These are phyloP conservation scores for Enteromius treurensis DNA, from an alignment of 2,797 vertebrate genomes.

Conservation along the genomic window DNA sequence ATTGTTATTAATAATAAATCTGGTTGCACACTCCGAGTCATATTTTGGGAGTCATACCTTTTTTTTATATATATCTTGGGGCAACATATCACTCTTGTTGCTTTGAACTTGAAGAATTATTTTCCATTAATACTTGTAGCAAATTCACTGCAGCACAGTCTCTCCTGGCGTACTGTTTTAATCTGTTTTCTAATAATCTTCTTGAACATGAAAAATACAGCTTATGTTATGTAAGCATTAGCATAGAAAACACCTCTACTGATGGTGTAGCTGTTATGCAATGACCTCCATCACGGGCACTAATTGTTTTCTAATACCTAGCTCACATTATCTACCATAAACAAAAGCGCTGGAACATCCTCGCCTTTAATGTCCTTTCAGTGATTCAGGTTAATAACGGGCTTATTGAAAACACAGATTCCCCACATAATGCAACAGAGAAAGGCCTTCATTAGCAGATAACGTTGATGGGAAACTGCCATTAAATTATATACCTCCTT, in stretches of 20 bases:
- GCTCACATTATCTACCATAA: constrained; percentile 33
- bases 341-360: constrained; percentile 41
- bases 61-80: too few relatives aligned
- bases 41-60: too few relatives aligned
- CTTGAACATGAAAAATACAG: neutral
- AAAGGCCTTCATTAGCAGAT: constrained; percentile 57
- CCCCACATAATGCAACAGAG: constrained; percentile 41
- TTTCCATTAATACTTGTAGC: neutral
- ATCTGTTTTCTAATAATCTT: constrained; percentile 6
- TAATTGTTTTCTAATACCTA: constrained; percentile 47
- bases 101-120: neutral
- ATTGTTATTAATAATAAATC: constrained; percentile 8
- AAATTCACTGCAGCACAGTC: neutral
- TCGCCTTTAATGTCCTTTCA: constrained; percentile 38
- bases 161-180: constrained; percentile 1
- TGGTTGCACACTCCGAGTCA: neutral
- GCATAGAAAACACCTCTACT: constrained; percentile 10
- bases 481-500: constrained; percentile 54
- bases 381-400: constrained; percentile 48
- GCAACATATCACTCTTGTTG: neutral
- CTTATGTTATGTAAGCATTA: constrained; percentile 13
- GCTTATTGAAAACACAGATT: constrained; percentile 53
- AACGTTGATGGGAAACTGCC: constrained; percentile 51
- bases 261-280: constrained; percentile 22
- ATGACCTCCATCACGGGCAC: constrained; percentile 17